phyloP scores from a whole-genome alignment of 2,113 vertebrate species.

The Emydocephalus ijimae region DNA sequence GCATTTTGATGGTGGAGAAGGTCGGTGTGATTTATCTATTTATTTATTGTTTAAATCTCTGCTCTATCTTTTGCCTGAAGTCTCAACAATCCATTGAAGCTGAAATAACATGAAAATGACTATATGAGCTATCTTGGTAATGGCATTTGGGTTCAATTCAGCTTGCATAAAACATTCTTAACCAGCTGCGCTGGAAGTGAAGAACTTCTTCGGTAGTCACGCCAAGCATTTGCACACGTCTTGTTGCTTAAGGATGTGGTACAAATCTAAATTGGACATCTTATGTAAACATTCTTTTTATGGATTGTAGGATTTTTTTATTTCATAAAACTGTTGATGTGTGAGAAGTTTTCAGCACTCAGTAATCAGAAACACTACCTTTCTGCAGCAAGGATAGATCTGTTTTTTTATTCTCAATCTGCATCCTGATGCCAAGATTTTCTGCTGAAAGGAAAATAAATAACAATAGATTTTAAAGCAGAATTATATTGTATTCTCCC shows the following conservation, averaged over 20 bases:
- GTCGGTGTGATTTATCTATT: not conserved
- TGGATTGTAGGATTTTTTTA: not conserved
- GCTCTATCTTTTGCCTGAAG: conserved; percentile 18
- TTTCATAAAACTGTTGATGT: not conserved
- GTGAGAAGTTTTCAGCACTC: not conserved
- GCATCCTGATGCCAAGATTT: not conserved
- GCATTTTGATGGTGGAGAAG: not conserved
- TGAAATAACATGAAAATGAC: conserved; percentile 49
- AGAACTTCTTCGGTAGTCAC: not conserved
- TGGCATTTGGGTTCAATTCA: not conserved
- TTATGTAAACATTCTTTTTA: not conserved
- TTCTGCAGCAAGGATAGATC: not conserved
- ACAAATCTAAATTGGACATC: not conserved
- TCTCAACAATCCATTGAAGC: conserved; percentile 27
- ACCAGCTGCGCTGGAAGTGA: not conserved
- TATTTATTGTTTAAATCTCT: not conserved
- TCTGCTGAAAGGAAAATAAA: not conserved
- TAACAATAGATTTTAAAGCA: not conserved
- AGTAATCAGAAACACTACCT: not conserved
- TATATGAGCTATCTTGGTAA: conserved; percentile 15
- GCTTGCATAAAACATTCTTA: not conserved
- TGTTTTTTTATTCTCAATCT: not conserved
- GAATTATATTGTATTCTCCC: not conserved
- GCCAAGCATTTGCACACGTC: not conserved
- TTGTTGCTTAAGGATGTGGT: not conserved